Base-by-base conservation (phyloP, 2,113 vertebrate species). In the Tachysurus fulvidraco region DNA sequence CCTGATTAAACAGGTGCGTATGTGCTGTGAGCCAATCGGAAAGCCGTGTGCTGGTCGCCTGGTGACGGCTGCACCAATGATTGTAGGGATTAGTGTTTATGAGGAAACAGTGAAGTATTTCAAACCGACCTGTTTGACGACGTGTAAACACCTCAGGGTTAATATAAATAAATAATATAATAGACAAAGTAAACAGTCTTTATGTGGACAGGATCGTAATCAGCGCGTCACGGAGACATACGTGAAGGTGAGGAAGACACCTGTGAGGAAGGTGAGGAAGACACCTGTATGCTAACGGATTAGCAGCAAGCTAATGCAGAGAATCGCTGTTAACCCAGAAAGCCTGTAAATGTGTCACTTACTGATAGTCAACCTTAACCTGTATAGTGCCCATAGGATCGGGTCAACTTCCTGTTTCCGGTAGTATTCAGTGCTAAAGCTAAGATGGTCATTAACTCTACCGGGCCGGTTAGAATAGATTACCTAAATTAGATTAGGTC, bases 51-150 rank as follows among this genome's bases (percentile, higher is more conserved):
- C 91, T 96, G 88, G 91, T 93, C 93, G 91, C 94, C n/a, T 86
- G 83, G 86, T 91, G 90, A 94, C 94, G 36, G 19, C 0, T 67
- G 89, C 25, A 86, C 95, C 94, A 95, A 95, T 95, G 85, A 92
- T 65, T 44, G 52, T 0, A 14, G 12, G 11, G 90, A 30, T 94
- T 73, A 59, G 73, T 94, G 88, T 88, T 93, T 50, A 64, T 85
- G 80, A 1, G 82, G 81, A 16, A 54, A n/a, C 85, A n/a, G n/a
- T 84, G 69, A 21, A 64, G 30, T 44, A 65, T 91, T 94, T 94
- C 21, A 91, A 92, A 93, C 90, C 83, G 87, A 78, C 69, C 88
- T 57, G 88, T 62, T 25, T 12, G 5, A 25, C 46, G 54, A 7
- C 8, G n/a, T 30, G n/a, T 30, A 11, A 30, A 79, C 77, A 79